These are phyloP conservation scores for Galleria mellonella DNA, from an alignment of 1,140 invertebrate species.

Conservation along the genomic window DNA sequence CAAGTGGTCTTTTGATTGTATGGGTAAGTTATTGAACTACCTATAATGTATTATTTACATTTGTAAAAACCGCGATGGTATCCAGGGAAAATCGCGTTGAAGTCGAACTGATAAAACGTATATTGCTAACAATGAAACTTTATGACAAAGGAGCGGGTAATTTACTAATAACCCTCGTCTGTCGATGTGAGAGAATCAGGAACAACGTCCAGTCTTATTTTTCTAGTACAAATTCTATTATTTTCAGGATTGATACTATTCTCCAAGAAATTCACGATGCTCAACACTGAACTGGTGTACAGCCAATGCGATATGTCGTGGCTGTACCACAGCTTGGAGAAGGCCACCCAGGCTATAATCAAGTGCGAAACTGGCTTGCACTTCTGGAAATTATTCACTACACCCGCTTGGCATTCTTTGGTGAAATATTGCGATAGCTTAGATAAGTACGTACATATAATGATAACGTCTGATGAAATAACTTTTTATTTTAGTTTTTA, in stretches of 20 bases:
- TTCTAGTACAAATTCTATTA: too few relatives aligned
- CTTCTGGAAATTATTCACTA: constrained; percentile 80
- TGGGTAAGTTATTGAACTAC: constrained; percentile 49
- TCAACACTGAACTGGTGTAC: constrained; percentile 63
- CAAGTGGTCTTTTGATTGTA: constrained; percentile 81
- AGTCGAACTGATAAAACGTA: too few relatives aligned
- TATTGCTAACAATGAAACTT: too few relatives aligned
- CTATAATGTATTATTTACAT: too few relatives aligned
- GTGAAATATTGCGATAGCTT: constrained; percentile 75
- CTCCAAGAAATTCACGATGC: constrained; percentile 76
- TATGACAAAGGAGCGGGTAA: too few relatives aligned
- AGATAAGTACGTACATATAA: constrained; percentile 58
- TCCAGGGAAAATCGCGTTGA: too few relatives aligned
- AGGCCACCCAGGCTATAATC: constrained; percentile 77
- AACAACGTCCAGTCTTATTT: too few relatives aligned
- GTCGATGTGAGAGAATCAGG: too few relatives aligned
- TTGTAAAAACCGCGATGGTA: too few relatives aligned
- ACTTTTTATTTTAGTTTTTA: too few relatives aligned
- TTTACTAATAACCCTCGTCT: too few relatives aligned
- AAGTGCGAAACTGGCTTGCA: constrained; percentile 79
- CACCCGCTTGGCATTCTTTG: constrained; percentile 75
- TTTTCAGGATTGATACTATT: constrained; percentile 72
- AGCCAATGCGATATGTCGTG: constrained; percentile 73
- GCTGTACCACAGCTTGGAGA: constrained; percentile 76
- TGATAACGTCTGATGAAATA: too few relatives aligned